Percentiles rank a stretch among this genome's conserved stretches.
These are phyloP conservation scores for Drymodes brunneopygia DNA, from an alignment of 2,113 vertebrate species.

Conservation along the genomic window DNA sequence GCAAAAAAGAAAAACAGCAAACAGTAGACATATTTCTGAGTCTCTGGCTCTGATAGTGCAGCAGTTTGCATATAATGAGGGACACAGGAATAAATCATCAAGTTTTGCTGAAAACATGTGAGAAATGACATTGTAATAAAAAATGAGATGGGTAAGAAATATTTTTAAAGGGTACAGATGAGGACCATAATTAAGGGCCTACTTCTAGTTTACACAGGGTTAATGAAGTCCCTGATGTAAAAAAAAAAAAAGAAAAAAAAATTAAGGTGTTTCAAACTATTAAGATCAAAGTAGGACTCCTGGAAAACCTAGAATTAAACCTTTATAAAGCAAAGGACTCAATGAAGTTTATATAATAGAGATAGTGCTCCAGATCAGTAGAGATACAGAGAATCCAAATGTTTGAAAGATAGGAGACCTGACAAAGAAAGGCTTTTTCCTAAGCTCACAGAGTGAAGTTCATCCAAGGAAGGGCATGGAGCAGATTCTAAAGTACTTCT, in stretches of 20 bases:
- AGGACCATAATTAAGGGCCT: not conserved
- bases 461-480: not conserved
- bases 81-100: not conserved
- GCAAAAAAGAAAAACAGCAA: not conserved
- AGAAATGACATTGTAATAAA: not conserved
- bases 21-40: not conserved
- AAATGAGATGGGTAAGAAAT: not conserved
- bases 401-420: not conserved
- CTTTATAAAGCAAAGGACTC: not conserved
- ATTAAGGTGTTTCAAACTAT: not conserved
- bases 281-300: not conserved
- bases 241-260: not conserved
- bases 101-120: not conserved
- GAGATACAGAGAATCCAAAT: not conserved
- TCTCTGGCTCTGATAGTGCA: not conserved
- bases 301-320: not conserved
- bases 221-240: not conserved
- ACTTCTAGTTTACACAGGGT: not conserved
- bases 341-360: not conserved
- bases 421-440: not conserved
- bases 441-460: not conserved
- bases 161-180: not conserved
- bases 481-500: not conserved
- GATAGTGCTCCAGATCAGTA: not conserved
- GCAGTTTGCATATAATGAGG: not conserved